Conservation (phyloP, 92 coral and sea anemone species). For the Zoanthus solanderi region DNA sequence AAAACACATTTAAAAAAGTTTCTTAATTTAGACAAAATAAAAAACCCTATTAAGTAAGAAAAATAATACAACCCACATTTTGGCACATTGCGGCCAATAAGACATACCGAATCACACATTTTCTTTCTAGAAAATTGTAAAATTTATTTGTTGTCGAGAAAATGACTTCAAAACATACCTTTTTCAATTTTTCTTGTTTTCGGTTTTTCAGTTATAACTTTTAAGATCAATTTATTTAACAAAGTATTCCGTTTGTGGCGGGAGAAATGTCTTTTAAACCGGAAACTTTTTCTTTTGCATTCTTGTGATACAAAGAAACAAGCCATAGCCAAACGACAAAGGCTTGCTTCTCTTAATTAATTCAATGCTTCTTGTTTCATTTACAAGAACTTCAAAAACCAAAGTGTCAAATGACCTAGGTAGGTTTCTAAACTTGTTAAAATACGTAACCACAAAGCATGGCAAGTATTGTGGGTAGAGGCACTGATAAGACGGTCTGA, state of each 20-base stretch:
- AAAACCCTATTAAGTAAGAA: constrained; percentile 49
- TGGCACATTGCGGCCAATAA: constrained; percentile 38
- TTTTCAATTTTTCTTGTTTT: not conserved
- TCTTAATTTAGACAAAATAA: constrained; percentile 54
- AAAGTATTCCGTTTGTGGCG: not conserved
- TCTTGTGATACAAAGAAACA: constrained; percentile 20
- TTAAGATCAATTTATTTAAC: not conserved
- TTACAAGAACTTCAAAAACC: constrained; percentile 8
- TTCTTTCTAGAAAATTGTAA: not conserved
- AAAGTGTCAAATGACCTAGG: constrained; percentile 28
- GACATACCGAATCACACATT: not conserved
- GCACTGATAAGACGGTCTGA: constrained; percentile 1
- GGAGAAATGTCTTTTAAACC: constrained; percentile 20
- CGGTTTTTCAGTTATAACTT: not conserved
- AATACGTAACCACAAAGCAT: constrained; percentile 30
- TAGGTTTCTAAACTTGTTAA: constrained; percentile 14
- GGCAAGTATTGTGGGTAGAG: constrained; percentile 15
- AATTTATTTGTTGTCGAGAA: constrained; percentile 16
- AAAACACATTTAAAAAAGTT: constrained; percentile 29
- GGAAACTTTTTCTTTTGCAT: constrained; percentile 9
- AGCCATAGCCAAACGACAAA: not conserved
- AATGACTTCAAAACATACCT: not conserved
- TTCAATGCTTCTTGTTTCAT: constrained; percentile 5
- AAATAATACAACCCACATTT: constrained; percentile 57
- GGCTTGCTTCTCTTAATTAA: constrained; percentile 9